Percentiles rank a stretch among this genome's conserved stretches.
Conservation (phyloP, 2,797 vertebrate genomes). For the Pseudotriccus pelzelni region DNA sequence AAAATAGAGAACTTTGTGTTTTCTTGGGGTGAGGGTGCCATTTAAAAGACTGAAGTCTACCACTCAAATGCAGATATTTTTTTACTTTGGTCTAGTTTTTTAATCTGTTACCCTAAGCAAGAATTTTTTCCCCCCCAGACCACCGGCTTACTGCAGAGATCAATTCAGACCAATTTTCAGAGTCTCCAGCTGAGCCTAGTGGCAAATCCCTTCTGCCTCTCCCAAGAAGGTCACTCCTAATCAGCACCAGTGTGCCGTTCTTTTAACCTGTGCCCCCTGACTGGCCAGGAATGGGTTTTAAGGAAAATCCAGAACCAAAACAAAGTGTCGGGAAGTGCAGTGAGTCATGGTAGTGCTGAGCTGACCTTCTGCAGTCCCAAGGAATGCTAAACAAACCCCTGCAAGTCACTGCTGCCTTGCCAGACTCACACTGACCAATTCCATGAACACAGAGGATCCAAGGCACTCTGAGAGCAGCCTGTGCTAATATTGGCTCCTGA, state of each 20-base stretch:
- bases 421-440: not conserved
- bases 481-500: slow-evolving; percentile 1
- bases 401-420: not conserved
- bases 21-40: not conserved
- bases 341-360: not conserved
- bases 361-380: not conserved
- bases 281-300: not conserved
- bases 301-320: not conserved
- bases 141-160: not conserved
- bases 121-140: not conserved
- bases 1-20: not conserved
- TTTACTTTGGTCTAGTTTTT: not conserved
- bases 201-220: not conserved
- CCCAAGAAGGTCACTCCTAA: not conserved
- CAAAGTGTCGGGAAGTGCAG: not conserved
- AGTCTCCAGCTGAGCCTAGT: not conserved
- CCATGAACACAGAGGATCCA: not conserved
- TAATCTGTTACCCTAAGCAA: not conserved
- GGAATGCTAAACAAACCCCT: not conserved
- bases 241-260: not conserved
- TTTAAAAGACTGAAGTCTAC: not conserved
- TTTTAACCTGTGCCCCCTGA: not conserved
- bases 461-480: not conserved
- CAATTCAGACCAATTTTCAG: not conserved
- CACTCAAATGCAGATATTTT: not conserved